Conservation (phyloP, 2,113 vertebrate genomes). For the Manacus vitellinus region DNA sequence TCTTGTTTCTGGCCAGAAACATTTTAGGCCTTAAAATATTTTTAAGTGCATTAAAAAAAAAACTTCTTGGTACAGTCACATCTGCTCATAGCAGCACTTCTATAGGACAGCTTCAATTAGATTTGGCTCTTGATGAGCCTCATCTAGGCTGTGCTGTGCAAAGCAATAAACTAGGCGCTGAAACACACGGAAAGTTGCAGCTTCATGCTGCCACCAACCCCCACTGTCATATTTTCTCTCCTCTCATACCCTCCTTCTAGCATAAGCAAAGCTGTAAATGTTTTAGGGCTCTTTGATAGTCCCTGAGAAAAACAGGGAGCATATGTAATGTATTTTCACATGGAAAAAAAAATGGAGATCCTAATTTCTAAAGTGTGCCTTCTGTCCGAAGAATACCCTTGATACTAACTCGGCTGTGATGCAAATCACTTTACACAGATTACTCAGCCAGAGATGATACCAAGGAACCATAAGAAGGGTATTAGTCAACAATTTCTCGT, state of each 20-base stretch:
- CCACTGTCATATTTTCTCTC: slow-evolving; percentile 31
- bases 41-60: slow-evolving; percentile 5
- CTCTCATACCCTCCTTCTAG: neutral
- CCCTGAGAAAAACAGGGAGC: slow-evolving; percentile 72
- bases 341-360: slow-evolving; percentile 39
- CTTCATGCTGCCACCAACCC: slow-evolving; percentile 19
- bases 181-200: slow-evolving; percentile 30
- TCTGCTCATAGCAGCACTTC: slow-evolving; percentile 51
- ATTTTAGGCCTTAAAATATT: slow-evolving; percentile 23
- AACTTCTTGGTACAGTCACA: slow-evolving; percentile 5
- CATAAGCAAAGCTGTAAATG: slow-evolving; percentile 62
- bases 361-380: slow-evolving; percentile 68
- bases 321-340: slow-evolving; percentile 73
- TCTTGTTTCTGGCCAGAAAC: neutral
- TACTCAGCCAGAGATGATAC: slow-evolving; percentile 66
- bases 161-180: slow-evolving; percentile 20
- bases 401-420: slow-evolving; percentile 46
- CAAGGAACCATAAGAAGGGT: slow-evolving; percentile 53
- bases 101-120: slow-evolving; percentile 48
- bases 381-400: slow-evolving; percentile 73
- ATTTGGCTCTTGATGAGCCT: slow-evolving; percentile 51
- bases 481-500: slow-evolving; percentile 69
- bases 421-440: slow-evolving; percentile 73
- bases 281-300: slow-evolving; percentile 64
- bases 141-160: slow-evolving; percentile 3